Evolutionary conservation across 2,797 vertebrate species (phyloP).

Genomic region (Sus cebifrons): DNA sequence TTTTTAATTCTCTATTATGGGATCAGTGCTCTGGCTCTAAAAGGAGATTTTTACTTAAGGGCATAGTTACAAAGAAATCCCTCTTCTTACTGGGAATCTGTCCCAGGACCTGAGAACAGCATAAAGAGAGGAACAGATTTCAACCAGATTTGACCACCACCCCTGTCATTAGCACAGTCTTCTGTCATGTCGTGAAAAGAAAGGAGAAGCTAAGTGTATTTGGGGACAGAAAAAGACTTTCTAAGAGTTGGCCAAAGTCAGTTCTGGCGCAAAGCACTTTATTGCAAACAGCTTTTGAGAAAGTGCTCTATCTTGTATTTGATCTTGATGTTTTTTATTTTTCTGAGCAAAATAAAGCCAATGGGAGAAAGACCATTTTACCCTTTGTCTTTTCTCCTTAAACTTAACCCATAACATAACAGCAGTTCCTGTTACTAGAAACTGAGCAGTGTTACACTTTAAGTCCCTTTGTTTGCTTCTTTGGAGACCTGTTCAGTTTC

Average conservation of each 20-base stretch:
- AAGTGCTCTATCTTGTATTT: conserved; percentile 44
- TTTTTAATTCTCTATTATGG: conserved; percentile 41
- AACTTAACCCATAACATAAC: not conserved
- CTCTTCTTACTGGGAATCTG: conserved; percentile 52
- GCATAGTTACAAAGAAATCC: conserved; percentile 74
- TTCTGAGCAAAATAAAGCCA: conserved; percentile 77
- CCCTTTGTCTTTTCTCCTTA: conserved; percentile 78
- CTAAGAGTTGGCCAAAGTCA: conserved; percentile 73
- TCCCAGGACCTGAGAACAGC: conserved; percentile 39
- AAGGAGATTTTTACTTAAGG: conserved; percentile 72
- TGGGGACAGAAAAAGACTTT: conserved; percentile 73
- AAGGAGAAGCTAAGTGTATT: conserved; percentile 73
- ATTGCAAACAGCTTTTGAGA: conserved; percentile 45
- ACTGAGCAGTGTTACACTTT: not conserved
- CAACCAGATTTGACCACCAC: conserved; percentile 48
- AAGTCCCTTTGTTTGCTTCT: conserved; percentile 53
- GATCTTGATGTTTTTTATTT: conserved; percentile 67
- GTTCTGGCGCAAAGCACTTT: conserved; percentile 59
- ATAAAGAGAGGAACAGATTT: conserved; percentile 72
- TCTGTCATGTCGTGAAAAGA: conserved; percentile 52
- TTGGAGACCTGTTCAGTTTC: conserved; percentile 68
- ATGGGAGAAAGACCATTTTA: conserved; percentile 45
- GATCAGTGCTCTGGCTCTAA: conserved; percentile 45
- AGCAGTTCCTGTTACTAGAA: conserved; percentile 52
- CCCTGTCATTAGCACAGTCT: conserved; percentile 58